Base-by-base conservation (phyloP, 1,140 invertebrate genomes). In the Halesus radiatus region DNA sequence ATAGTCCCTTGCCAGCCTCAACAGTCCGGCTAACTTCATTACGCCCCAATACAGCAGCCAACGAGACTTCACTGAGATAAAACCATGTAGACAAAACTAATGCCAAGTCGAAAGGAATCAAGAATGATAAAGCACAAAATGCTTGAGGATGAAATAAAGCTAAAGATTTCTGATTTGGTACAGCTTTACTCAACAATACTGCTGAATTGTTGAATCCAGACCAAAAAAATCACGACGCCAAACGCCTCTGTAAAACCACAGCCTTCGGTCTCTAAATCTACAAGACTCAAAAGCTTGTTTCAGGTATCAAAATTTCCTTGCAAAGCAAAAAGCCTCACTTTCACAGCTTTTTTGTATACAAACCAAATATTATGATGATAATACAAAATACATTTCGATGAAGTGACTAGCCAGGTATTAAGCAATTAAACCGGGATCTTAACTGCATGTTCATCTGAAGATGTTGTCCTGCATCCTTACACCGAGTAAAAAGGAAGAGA, bases 241-340 rank as follows among this genome's bases (percentile, higher is more conserved):
- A 70, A 70, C 66, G 66, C 66, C 66, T 70, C 32, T 70, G 60
- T 64, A 64, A n/a, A 64, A 64, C 60, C 13, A 29, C 60, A 64
- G 66, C 66, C 66, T 45, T 70, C 29, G n/a, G 66, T 20, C 32
- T 8, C 37, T n/a, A n/a, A 20, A 16, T 23, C 3, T 45, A 7
- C 5, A 70, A 20, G 16, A 45, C 37, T 13, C 37, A 45, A 64
- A 64, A 23, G 18, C 18, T 26, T 13, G 26, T 6, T 13, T n/a
- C 32, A 50, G 37, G 8, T 18, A 45, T 18, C 8, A 50, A 20
- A 70, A 70, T 37, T 52, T 26, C 10, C 37, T 52, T 8, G 37
- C 37, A 45, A 8, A 13, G 15, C 18, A 50, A 70, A 70, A 64
- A 29, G 23, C 23, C 6, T 64, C 3, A 56, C n/a, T n/a, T n/a